Conservation (phyloP, 2,888 invertebrate species). For the Nyleta sp. region DNA sequence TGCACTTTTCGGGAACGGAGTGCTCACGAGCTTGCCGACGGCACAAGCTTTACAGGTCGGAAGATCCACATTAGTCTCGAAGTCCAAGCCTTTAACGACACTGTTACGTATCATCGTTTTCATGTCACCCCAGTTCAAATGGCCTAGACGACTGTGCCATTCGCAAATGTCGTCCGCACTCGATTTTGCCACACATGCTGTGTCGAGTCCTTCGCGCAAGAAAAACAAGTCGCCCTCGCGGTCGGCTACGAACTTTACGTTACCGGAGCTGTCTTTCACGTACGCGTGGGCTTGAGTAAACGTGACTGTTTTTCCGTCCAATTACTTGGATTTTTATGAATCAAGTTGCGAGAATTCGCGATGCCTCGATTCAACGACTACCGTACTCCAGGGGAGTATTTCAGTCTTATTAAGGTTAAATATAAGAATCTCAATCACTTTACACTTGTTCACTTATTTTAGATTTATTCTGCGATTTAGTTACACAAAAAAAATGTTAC, state of each 20-base stretch:
- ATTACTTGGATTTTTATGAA: too few relatives aligned
- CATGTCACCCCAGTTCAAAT: slow-evolving; percentile 1
- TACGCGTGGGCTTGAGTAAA: slow-evolving; percentile 51
- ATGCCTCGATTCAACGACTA: too few relatives aligned
- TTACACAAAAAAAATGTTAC: too few relatives aligned
- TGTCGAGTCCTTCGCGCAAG: not conserved
- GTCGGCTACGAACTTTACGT: slow-evolving; percentile 28
- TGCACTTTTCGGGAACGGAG: slow-evolving; percentile 46
- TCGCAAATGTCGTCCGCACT: not conserved
- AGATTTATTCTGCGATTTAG: too few relatives aligned
- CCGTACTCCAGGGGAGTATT: too few relatives aligned
- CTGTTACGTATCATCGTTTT: not conserved
- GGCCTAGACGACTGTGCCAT: slow-evolving; percentile 13
- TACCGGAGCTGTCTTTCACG: slow-evolving; percentile 20
- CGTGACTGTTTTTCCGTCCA: too few relatives aligned
- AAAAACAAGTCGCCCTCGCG: slow-evolving; percentile 24
- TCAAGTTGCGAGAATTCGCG: too few relatives aligned
- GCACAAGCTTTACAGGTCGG: slow-evolving; percentile 46
- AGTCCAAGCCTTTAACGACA: not conserved
- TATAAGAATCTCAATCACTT: too few relatives aligned
- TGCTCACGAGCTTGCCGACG: slow-evolving; percentile 52
- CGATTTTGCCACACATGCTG: not conserved
- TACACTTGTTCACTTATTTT: too few relatives aligned
- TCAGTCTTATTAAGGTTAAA: too few relatives aligned
- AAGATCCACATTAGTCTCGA: not conserved